These are phyloP conservation scores for Eulacestoma nigropectus DNA, from an alignment of 2,113 vertebrate species.

Conservation along the genomic window DNA sequence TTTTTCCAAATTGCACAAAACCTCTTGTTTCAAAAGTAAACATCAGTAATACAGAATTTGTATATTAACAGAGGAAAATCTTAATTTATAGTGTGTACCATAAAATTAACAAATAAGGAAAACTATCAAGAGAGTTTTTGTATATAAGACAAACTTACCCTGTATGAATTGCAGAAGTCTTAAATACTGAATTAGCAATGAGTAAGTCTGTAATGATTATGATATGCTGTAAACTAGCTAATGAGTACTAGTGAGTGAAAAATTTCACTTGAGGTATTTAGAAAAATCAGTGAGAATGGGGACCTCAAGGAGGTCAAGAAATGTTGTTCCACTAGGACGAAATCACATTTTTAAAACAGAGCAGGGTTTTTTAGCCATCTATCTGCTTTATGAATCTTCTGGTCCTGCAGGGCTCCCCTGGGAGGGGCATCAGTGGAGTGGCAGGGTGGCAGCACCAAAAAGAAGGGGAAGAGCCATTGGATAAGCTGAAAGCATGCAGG, in stretches of 20 bases:
- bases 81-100: background rate
- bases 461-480: fast-evolving
- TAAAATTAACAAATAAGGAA: background rate
- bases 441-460: fast-evolving
- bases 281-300: background rate
- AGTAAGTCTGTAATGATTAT: background rate
- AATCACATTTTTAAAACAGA: background rate
- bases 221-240: background rate
- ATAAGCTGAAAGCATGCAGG: background rate
- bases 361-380: background rate
- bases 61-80: background rate
- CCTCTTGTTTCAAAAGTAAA: background rate
- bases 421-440: fast-evolving
- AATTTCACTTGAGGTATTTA: background rate
- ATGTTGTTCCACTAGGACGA: background rate
- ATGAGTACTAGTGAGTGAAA: background rate
- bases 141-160: background rate
- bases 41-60: background rate
- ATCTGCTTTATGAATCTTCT: background rate
- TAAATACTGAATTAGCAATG: background rate
- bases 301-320: background rate
- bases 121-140: background rate
- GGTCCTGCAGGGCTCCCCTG: fast-evolving
- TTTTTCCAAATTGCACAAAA: background rate
- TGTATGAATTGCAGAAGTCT: background rate